A percentile compares a stretch with the other conserved stretches of the same genome.
Conservation (phyloP, 2,797 vertebrate species). For the Petrocephalus schoutedeni region DNA sequence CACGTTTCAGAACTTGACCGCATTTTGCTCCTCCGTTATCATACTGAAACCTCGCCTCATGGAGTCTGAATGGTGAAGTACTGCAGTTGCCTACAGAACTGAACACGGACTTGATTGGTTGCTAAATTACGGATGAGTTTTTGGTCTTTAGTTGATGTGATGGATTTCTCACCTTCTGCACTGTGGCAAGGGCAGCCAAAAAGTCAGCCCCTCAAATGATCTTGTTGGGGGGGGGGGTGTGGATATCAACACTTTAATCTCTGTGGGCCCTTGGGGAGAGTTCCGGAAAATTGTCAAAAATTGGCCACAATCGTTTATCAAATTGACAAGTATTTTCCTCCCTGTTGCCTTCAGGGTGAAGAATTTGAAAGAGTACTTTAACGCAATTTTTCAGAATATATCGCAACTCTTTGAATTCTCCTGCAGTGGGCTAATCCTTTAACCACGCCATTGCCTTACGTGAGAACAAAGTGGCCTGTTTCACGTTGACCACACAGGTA, state of each 20-base stretch:
- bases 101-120: not conserved
- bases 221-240: not conserved
- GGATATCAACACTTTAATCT: conserved; percentile 20
- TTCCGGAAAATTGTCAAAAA: not conserved
- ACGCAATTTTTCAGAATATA: not conserved
- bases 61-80: not conserved
- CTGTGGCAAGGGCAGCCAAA: not conserved
- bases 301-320: not conserved
- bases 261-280: not conserved
- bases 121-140: not conserved
- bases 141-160: not conserved
- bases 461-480: not conserved
- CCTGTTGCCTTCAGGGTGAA: not conserved
- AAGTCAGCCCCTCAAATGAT: not conserved
- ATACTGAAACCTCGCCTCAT: too few relatives aligned
- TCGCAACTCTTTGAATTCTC: not conserved
- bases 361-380: not conserved
- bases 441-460: not conserved
- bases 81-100: not conserved
- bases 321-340: not conserved
- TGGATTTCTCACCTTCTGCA: not conserved
- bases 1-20: too few relatives aligned
- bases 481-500: not conserved
- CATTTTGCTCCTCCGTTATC: too few relatives aligned
- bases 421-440: not conserved